Percentiles rank a stretch among this genome's conserved stretches.
Conservation (phyloP, 2,113 vertebrate genomes). For the Polypterus senegalus region DNA sequence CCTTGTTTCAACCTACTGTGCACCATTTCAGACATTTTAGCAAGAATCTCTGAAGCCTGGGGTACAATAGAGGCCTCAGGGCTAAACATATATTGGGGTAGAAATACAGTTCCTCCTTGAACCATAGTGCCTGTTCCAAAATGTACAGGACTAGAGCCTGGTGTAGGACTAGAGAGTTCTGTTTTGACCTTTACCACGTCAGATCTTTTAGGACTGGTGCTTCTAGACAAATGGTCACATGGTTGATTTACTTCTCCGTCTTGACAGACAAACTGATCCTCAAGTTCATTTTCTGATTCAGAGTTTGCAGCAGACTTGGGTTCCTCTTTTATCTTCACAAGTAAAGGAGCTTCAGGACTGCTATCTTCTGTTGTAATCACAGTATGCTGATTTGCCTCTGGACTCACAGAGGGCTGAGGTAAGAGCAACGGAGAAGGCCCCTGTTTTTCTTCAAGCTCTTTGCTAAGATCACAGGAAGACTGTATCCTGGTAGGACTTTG, state of each 20-base stretch:
- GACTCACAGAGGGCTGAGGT: conserved; percentile 44
- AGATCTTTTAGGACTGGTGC: conserved; percentile 60
- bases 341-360: conserved; percentile 17
- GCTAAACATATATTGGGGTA: conserved; percentile 73
- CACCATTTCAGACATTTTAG: conserved; percentile 96
- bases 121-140: conserved; percentile 45
- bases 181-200: conserved; percentile 54
- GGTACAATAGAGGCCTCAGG: conserved; percentile 71
- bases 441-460: conserved; percentile 27
- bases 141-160: conserved; percentile 75
- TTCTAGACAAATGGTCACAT: conserved; percentile 30
- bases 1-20: conserved; percentile 85
- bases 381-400: conserved; percentile 48
- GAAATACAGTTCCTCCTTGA: conserved; percentile 60
- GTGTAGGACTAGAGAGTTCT: conserved; percentile 75
- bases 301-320: conserved; percentile 33
- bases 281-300: conserved; percentile 36
- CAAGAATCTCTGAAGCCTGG: conserved; percentile 86
- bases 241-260: conserved; percentile 13
- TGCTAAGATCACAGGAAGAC: conserved; percentile 24
- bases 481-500: conserved; percentile 38
- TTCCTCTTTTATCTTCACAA: conserved; percentile 66
- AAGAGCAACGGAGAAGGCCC: conserved; percentile 32
- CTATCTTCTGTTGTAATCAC: conserved; percentile 41
- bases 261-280: conserved; percentile 14